phyloP scores from a whole-genome alignment of 2,797 vertebrate species.

The Hirundo rustica region DNA sequence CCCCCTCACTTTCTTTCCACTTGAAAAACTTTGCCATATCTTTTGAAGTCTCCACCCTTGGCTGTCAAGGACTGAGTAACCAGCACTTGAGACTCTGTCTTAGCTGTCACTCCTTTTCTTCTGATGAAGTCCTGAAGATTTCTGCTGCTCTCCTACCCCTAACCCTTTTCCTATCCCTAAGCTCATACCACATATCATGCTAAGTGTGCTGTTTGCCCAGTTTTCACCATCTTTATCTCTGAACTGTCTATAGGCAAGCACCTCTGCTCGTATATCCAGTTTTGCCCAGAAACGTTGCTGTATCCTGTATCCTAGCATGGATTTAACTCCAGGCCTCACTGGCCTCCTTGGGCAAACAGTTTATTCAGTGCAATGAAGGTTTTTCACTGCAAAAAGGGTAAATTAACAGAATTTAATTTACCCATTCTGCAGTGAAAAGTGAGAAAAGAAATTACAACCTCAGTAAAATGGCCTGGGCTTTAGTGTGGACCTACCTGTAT shows the following conservation, averaged over 20 bases:
- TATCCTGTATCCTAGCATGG: background rate
- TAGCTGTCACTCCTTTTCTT: background rate
- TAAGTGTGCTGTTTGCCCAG: background rate
- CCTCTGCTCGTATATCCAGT: background rate
- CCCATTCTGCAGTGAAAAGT: too few species aligned
- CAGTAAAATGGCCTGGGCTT: background rate
- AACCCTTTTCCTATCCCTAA: background rate
- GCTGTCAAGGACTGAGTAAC: background rate
- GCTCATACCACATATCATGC: background rate
- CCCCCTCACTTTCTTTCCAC: background rate
- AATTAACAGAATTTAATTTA: background rate
- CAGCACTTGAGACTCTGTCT: background rate
- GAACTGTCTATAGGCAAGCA: background rate
- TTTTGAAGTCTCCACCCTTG: background rate
- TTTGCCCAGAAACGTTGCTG: background rate
- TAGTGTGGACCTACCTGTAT: background rate
- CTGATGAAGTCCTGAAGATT: background rate
- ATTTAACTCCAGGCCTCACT: background rate
- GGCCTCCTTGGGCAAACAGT: background rate
- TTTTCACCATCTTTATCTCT: background rate
- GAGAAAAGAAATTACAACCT: background rate
- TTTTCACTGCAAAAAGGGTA: background rate
- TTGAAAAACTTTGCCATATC: background rate
- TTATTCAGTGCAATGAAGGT: background rate
- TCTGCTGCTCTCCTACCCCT: background rate